Evolutionary conservation across 2,797 vertebrate genomes (phyloP).

Genomic region (Takifugu ocellatus): DNA sequence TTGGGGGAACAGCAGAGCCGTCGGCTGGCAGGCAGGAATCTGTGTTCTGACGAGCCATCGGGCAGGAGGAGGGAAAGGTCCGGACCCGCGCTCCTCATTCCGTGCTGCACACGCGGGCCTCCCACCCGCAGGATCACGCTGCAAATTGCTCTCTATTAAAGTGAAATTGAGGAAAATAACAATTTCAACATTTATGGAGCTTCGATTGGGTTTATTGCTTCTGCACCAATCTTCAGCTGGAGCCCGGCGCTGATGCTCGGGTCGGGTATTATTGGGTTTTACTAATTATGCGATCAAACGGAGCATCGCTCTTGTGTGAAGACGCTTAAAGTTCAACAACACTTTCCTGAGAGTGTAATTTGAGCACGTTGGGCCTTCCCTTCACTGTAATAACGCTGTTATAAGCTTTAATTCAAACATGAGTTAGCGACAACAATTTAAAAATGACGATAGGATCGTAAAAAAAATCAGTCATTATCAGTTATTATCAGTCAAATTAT

Average conservation of each 20-base stretch:
- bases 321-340: no score
- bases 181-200: background rate
- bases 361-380: no score
- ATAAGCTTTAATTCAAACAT: background rate
- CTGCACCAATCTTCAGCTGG: background rate
- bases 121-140: background rate
- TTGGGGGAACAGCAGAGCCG: constrained; percentile 14
- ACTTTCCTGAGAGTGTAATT: no score
- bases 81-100: constrained; percentile 13
- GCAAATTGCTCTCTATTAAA: background rate
- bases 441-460: no score
- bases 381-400: background rate
- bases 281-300: no score
- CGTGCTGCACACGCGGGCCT: constrained; percentile 2
- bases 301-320: no score
- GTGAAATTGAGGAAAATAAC: background rate
- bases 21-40: constrained; percentile 18
- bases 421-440: no score
- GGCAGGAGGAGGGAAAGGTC: constrained; percentile 15
- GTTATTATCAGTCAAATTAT: no score
- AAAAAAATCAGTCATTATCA: no score
- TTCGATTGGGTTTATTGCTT: background rate
- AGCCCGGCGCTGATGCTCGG: no score
- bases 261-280: no score
- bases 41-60: constrained; percentile 17